Evolutionary conservation across 2,888 invertebrate genomes (phyloP), one percentile per base, ranked within the genome.

Genomic region (Metellina segmentata): DNA sequence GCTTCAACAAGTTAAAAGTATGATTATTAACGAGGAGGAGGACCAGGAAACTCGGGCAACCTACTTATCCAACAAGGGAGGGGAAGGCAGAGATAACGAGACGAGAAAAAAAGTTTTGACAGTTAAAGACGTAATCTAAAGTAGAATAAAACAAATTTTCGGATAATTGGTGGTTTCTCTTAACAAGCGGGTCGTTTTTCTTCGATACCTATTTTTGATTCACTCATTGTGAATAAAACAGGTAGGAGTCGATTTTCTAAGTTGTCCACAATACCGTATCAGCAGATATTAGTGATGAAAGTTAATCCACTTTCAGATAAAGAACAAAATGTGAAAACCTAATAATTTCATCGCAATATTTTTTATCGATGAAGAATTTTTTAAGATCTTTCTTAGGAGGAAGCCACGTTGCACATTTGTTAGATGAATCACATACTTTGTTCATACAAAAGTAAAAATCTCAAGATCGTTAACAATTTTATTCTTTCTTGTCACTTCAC

Each of bases 201-300:
- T 70, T 61, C 70, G 48, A 81, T 81, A 48, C 69, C 70, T 70
- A 34, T 8, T 11, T 11, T 19, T 49, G 81, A 81, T 81, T 81
- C 48, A n/a, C 70, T 48, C 49, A 70, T 70, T 69, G n/a, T 49
- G 81, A 81, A 81, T 61, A 16, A 70, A 48, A 6, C 61, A 81
- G 34, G 34, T 34, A 34, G 34, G 34, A 34, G 34, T 34, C 48
- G 75, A 11, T 81, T 48, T 71, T 81, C 48, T 81, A 20, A 16
- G 16, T 75, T 49, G 9, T 61, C 34, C 61, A 11, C 34, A 61
- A 34, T 34, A 49, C 79, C 34, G 79, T 49, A 81, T 81, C 81
- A 70, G 81, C 70, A 49, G 70, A 81, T 71, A 71, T 81, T 81
- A 81, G 70, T 81, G 70, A 81, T 81, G 79, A 61, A 79, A 79